Base-by-base conservation (phyloP, 2,888 invertebrate species). In the Perizoma affinitatum region DNA sequence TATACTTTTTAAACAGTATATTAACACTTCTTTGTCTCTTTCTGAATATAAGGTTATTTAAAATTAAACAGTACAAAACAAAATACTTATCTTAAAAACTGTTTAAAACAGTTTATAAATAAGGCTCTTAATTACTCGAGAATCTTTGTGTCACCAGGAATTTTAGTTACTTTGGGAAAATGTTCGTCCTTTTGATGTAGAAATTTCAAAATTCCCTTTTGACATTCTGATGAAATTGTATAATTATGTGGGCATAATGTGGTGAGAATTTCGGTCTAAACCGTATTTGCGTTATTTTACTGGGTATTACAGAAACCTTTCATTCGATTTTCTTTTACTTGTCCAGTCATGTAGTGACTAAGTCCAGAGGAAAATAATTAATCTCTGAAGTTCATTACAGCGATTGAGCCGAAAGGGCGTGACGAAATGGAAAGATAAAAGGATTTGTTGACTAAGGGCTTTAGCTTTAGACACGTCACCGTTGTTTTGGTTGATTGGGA, bases 371-470 rank as follows among this genome's bases (percentile, higher is more conserved):
- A 72, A 79, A 77, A 76, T 84, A 83, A 86, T 86, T 80, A 83
- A 83, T 84, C 79, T 73, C 69, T 61, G 58, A 66, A 76, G 74
- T 78, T 76, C 72, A 78, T 78, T 77, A 80, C 72, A 73, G 77
- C 71, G 74, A 78, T 80, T 65, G 63, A 67, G 75, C 77, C 75
- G 75, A 78, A 75, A 63, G 69, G 71, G 75, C 74, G 73, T 75
- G 71, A 63, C 75, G 75, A 72, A 75, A 75, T 69, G 77, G 79
- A 83, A 83, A 84, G 85, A 86, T 86, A 72, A 73, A 70, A 58
- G 66, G 70, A 72, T 73, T 71, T 72, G 69, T 64, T 60, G 63
- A 55, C 61, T 60, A 53, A 63, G 64, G 61, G 52, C 63, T 54
- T 56, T 55, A 43, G 22, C 22, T 45, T 57, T 38, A 57, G 53